Base-by-base conservation (phyloP, 2,888 invertebrate genomes). In the Gymnosoma rotundatum region DNA sequence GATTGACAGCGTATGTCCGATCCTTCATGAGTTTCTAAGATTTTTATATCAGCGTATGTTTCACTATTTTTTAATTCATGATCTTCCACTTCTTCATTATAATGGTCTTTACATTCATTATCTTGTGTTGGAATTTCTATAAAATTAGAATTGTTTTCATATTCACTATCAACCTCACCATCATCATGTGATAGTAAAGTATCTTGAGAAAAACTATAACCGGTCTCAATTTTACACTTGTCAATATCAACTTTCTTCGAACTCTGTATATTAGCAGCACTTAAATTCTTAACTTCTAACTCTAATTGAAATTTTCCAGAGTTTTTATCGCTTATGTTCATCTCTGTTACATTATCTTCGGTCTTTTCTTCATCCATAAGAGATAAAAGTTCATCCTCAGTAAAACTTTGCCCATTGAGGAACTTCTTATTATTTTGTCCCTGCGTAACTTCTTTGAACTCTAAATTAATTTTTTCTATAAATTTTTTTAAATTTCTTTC, bases 401-500 rank as follows among this genome's bases (percentile, higher is more conserved):
- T 20, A 25, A 64, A 60, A 58, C 67, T 70, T 79, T 78, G 21
- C 20, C 75, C 83, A 20, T 61, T 60, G 16, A 67, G 18, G 18
- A 64, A 50, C 9, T 61, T 78, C 1, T 52, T 64, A 14, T 14
- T 73, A 2, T 76, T 76, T 7, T 66, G 73, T 58, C 48, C 56
- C 20, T 74, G 66, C 0, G 89, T 85, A 0, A 90, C 89, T 81
- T 89, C 87, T 69, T 89, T 87, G 69, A 91, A 90, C 64, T 90
- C 89, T 32, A 85, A 86, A 42, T 86, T 89, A 5, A 90, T 88
- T 85, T 90, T 89, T 0, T 74, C 79, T 5, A 91, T 82, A 74
- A 91, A 90, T 16, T 80, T 86, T 50, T 88, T 88, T 58, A 91
- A 73, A 74, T 89, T 89, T 18, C 85, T 87, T 76, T 90, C 89